Evolutionary conservation across 92 coral and sea anemone genomes (phyloP), one percentile per base, ranked within the genome.

Genomic region (Porites divaricata): DNA sequence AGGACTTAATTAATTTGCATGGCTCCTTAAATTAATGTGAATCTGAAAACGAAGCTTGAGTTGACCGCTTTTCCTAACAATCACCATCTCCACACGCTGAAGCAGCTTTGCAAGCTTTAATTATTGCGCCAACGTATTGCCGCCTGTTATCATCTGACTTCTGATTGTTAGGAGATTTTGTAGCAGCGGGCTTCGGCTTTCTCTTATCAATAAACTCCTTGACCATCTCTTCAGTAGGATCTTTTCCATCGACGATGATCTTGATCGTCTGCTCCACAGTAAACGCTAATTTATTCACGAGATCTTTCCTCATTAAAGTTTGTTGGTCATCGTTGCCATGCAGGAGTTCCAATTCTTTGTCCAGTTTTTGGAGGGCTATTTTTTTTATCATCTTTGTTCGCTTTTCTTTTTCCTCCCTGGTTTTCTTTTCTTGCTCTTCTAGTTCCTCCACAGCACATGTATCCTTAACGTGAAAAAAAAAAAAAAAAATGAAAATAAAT

Each of bases 191-290:
- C 80, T 56, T 64, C 76, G 62, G 75, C 56, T 28, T 35, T 35
- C 45, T 35, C 85, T 61, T 59, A 59, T 80, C 67, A 57, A 89
- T 79, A 9, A 48, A 48, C 19, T 65, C 48, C 61, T 66, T 64
- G 14, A 89, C 74, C 9, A 74, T 72, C 28, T 80, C 75, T n/a
- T 64, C 53, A 19, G 85, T 75, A 1, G 83, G 86, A 28, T 23
- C 25, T n/a, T 54, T 70, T 53, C 78, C 88, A 56, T 84, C 88
- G 1, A 89, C 22, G 17, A 74, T 71, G 9, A 19, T 19, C 70
- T 66, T 81, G 19, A 85, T 70, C 23, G 92, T 87, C 62, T 67
- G 26, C 59, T 61, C 74, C 12, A 85, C 87, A 56, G 86, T 77
- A 50, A 63, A 78, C 49, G 9, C 41, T 19, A 89, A 70, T 89